Evolutionary conservation across 2,113 vertebrate species (phyloP).

Genomic region (Danionella cerebrum): DNA sequence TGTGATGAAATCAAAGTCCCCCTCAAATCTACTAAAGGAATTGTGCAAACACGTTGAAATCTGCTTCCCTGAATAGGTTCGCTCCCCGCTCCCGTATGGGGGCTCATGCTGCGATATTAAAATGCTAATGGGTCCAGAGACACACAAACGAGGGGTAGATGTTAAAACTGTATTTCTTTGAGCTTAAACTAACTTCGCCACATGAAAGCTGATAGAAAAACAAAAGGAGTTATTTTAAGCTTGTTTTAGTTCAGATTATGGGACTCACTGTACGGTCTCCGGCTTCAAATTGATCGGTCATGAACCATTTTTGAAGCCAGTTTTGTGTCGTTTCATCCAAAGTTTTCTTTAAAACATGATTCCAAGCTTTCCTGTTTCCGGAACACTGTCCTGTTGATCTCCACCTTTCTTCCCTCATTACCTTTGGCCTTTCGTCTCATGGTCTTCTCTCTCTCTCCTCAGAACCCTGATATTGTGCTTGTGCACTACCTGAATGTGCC

Average conservation of each 20-base stretch:
- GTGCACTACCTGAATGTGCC: conserved; percentile 98
- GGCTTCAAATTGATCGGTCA: conserved; percentile 67
- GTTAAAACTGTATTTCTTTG: too few species aligned
- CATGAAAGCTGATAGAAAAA: not conserved
- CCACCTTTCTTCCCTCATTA: conserved; percentile 24
- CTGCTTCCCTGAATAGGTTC: conserved; percentile 24
- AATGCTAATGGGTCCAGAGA: conserved; percentile 34
- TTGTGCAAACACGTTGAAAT: conserved; percentile 37
- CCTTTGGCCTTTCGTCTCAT: conserved; percentile 25
- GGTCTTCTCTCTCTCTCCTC: conserved; percentile 25
- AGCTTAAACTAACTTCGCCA: too few species aligned
- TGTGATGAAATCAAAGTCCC: conserved; percentile 25
- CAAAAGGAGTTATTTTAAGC: not conserved
- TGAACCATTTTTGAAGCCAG: conserved; percentile 64
- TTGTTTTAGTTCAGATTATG: not conserved
- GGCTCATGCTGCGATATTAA: conserved; percentile 29
- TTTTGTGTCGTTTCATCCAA: conserved; percentile 77
- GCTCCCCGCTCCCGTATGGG: conserved; percentile 12
- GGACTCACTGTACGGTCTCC: not conserved
- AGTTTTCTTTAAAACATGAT: conserved; percentile 10
- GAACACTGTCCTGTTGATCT: conserved; percentile 32
- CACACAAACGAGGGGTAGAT: conserved; percentile 13
- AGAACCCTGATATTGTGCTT: conserved; percentile 98
- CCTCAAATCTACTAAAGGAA: conserved; percentile 17
- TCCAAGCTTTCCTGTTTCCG: too few species aligned